phyloP scores from a whole-genome alignment of 2,797 vertebrate species.

The Micrastur ruficollis region DNA sequence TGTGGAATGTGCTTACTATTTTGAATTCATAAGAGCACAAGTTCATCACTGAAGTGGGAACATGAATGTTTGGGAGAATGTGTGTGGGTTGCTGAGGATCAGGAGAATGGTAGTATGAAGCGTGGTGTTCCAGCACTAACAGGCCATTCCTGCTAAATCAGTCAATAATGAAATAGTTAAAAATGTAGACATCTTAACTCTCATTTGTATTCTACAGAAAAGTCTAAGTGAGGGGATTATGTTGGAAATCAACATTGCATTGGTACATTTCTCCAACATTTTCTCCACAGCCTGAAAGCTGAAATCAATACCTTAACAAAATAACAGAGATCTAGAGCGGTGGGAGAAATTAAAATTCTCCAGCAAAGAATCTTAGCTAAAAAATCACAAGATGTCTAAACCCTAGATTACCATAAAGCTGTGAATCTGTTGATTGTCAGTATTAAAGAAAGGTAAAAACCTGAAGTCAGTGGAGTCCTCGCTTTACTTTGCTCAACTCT shows the following conservation, averaged over 20 bases:
- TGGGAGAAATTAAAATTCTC: not conserved
- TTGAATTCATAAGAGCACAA: slow-evolving; percentile 38
- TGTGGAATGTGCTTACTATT: slow-evolving; percentile 48
- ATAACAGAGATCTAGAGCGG: not conserved
- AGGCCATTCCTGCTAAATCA: not conserved
- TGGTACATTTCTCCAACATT: not conserved
- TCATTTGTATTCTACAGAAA: not conserved
- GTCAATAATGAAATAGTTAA: not conserved
- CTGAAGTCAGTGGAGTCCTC: not conserved
- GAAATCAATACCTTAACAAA: not conserved
- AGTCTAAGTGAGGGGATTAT: not conserved
- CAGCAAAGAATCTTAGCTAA: not conserved
- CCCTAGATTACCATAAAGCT: not conserved
- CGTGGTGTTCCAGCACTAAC: not conserved
- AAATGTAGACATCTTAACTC: not conserved
- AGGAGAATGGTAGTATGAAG: not conserved
- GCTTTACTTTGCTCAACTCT: not conserved
- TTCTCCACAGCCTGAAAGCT: not conserved
- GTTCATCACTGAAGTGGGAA: slow-evolving; percentile 4
- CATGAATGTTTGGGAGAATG: not conserved
- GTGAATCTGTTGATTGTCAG: not conserved
- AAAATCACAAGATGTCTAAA: not conserved
- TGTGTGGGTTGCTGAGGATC: not conserved
- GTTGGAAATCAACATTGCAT: not conserved
- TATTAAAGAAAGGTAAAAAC: not conserved